A percentile compares a stretch with the other conserved stretches of the same genome.
These are phyloP conservation scores for Yoshiicerus persimilis DNA, from an alignment of 1,140 invertebrate genomes.

Conservation along the genomic window DNA sequence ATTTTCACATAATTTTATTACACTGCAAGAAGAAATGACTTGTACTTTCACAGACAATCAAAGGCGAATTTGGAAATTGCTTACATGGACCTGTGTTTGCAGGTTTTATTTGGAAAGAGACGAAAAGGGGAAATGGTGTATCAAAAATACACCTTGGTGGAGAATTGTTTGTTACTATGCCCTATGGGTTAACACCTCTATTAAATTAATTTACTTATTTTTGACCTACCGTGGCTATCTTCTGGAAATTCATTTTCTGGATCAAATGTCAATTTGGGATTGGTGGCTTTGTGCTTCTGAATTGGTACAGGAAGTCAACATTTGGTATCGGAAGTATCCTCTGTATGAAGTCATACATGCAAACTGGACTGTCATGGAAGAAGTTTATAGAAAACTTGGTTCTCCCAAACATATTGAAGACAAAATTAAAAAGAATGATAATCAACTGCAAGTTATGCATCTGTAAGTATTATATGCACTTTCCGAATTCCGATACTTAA, in stretches of 20 bases:
- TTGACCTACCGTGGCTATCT: conserved; percentile 9
- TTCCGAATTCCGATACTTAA: not conserved
- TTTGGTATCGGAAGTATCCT: conserved; percentile 34
- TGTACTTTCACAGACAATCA: conserved; percentile 9
- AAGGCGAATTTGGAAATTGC: not conserved
- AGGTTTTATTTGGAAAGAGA: not conserved
- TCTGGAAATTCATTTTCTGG: conserved; percentile 33
- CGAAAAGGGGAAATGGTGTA: not conserved
- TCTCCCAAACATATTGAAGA: conserved; percentile 1
- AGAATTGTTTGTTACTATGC: not conserved
- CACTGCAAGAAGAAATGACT: not conserved
- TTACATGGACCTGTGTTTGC: not conserved
- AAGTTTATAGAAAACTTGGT: conserved; percentile 23
- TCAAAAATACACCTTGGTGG: not conserved
- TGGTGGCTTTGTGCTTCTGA: conserved; percentile 20
- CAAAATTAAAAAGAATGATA: conserved; percentile 24
- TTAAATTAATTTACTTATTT: conserved; percentile 31
- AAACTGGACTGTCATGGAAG: conserved; percentile 33
- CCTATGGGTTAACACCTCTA: conserved; percentile 22
- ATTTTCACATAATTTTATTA: too few species aligned
- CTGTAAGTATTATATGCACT: not conserved
- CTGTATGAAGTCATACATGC: conserved; percentile 29
- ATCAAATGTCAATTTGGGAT: conserved; percentile 31
- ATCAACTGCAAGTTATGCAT: conserved; percentile 10
- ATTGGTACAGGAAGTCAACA: conserved; percentile 30